Evolutionary conservation across 2,888 invertebrate species (phyloP).

Genomic region (Lamellibrachia columna): DNA sequence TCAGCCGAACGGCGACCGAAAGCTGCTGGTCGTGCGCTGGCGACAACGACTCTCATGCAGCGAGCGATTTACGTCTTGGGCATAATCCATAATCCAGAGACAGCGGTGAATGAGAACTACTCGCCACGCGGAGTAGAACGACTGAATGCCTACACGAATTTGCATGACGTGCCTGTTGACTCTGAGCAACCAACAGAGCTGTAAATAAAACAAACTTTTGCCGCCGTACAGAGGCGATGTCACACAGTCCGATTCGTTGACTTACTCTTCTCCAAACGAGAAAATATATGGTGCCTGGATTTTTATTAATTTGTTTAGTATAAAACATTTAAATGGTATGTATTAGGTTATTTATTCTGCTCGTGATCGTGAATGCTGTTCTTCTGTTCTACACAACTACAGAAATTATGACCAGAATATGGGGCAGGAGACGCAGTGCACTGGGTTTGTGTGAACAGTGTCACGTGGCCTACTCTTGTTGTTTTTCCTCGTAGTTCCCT

Average conservation of each 20-base stretch:
- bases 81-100: conserved; percentile 9
- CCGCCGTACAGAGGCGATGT: background rate
- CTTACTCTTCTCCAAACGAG: background rate
- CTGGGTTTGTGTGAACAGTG: too few relatives aligned
- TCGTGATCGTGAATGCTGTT: too few relatives aligned
- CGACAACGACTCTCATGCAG: background rate
- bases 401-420: too few relatives aligned
- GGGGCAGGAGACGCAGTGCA: too few relatives aligned
- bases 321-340: too few relatives aligned
- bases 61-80: background rate
- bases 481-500: too few relatives aligned
- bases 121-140: background rate
- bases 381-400: too few relatives aligned
- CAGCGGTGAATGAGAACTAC: background rate
- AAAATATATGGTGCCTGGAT: background rate
- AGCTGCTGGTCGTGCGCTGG: background rate
- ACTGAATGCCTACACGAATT: background rate
- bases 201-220: background rate
- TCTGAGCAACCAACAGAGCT: background rate
- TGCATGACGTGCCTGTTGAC: background rate
- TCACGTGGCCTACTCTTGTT: too few relatives aligned
- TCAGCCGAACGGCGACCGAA: background rate
- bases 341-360: too few relatives aligned
- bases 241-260: background rate
- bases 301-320: background rate